Percentiles rank a stretch among this genome's conserved stretches.
These are phyloP conservation scores for Polydrusus pterygomalis DNA, from an alignment of 2,888 invertebrate genomes.

Conservation along the genomic window DNA sequence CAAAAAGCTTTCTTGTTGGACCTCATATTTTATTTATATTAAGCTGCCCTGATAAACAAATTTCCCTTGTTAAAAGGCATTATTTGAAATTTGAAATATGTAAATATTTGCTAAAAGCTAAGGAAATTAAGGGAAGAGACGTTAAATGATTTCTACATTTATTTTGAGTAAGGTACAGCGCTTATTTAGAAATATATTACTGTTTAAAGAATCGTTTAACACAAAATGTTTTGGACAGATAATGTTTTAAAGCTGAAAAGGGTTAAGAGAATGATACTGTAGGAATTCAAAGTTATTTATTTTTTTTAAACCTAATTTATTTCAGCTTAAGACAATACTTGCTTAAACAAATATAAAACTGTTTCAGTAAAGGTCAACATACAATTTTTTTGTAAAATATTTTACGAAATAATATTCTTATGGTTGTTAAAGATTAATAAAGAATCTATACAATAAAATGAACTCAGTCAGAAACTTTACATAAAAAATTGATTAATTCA, in stretches of 20 bases:
- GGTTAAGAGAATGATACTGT: background rate
- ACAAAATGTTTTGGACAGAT: constrained; percentile 39
- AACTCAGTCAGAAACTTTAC: too few relatives aligned
- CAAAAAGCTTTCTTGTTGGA: background rate
- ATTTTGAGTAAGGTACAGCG: constrained; percentile 4
- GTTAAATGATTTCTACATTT: constrained; percentile 3
- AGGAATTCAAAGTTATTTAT: constrained; percentile 1
- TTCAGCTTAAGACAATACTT: background rate
- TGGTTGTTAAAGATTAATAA: too few relatives aligned
- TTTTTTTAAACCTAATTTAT: background rate
- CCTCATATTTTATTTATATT: constrained; percentile 4
- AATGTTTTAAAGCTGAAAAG: constrained; percentile 28
- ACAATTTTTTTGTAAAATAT: too few relatives aligned
- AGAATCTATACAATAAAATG: too few relatives aligned
- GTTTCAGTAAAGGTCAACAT: too few relatives aligned
- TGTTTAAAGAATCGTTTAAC: constrained; percentile 40
- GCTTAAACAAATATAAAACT: too few relatives aligned
- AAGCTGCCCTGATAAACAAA: background rate
- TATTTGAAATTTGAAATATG: constrained; percentile 5
- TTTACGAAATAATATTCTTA: too few relatives aligned
- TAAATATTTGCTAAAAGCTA: background rate
- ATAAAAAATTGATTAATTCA: too few relatives aligned
- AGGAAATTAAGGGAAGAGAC: constrained; percentile 4
- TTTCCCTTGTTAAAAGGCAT: background rate
- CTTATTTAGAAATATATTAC: constrained; percentile 24